Conservation (phyloP, 2,888 invertebrate genomes). For the Erebia aethiops region DNA sequence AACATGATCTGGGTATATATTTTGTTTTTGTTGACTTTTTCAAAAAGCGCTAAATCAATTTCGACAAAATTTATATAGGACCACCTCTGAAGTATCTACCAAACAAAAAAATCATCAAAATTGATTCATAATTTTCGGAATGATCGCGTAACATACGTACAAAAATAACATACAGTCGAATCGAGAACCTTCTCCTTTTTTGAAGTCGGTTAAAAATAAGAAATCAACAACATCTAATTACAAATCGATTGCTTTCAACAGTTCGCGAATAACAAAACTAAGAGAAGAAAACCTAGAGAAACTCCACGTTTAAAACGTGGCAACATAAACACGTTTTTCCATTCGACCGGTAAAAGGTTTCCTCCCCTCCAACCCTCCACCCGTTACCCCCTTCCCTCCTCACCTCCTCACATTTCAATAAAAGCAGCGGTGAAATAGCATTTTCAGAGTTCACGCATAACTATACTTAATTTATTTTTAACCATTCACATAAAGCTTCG, state of each 20-base stretch:
- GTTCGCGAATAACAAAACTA: constrained; percentile 5
- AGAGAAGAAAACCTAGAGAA: background rate
- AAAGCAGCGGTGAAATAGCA: constrained; percentile 11
- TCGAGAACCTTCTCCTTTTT: no score
- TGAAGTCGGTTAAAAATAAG: no score
- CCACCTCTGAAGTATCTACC: no score
- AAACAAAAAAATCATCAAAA: no score
- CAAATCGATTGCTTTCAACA: background rate
- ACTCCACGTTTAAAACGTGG: constrained; percentile 7
- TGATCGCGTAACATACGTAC: no score
- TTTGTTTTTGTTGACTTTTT: no score
- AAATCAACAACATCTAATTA: background rate
- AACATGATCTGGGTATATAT: no score
- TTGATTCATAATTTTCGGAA: no score
- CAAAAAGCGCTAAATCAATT: no score
- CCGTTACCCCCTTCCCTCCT: background rate
- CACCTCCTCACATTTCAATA: background rate
- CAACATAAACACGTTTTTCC: constrained; percentile 21
- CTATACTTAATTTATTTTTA: background rate
- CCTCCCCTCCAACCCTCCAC: background rate
- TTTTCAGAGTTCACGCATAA: constrained; percentile 1
- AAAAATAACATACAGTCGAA: no score
- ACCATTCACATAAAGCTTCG: background rate
- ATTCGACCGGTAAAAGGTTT: constrained; percentile 22
- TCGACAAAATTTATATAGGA: no score